A percentile compares a stretch with the other conserved stretches of the same genome.
phyloP scores from a whole-genome alignment of 2,888 invertebrate genomes.

The Apeira syringaria region DNA sequence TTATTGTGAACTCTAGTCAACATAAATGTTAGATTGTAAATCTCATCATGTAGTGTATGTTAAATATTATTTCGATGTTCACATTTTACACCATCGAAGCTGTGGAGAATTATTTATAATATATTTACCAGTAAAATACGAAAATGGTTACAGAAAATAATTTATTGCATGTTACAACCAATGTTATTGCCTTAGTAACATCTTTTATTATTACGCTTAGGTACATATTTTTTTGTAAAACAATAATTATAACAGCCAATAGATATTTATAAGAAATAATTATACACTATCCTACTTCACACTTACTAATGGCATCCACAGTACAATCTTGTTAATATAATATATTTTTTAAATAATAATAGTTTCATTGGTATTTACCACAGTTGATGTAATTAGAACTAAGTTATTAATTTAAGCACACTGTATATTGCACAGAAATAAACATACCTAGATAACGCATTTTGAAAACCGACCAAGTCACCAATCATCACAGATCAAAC shows the following conservation, averaged over 20 bases:
- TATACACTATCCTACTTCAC: not conserved
- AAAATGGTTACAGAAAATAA: conserved; percentile 29
- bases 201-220: conserved; percentile 5
- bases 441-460: not conserved
- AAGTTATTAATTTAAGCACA: conserved; percentile 10
- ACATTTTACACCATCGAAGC: no score
- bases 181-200: conserved; percentile 12
- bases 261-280: not conserved
- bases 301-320: not conserved
- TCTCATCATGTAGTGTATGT: conserved; percentile 3
- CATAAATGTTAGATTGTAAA: conserved; percentile 5
- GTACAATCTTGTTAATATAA: not conserved
- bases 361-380: conserved; percentile 18
- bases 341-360: conserved; percentile 5
- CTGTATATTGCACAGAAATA: not conserved
- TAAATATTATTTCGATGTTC: no score
- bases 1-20: conserved; percentile 25
- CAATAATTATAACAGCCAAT: no score
- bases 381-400: conserved; percentile 6
- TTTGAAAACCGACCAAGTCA: no score
- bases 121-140: conserved; percentile 7
- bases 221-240: not conserved
- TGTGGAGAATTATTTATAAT: no score
- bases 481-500: no score
- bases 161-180: conserved; percentile 32